phyloP scores from a whole-genome alignment of 92 coral and sea anemone genomes.

The Desmophyllum pertusum region DNA sequence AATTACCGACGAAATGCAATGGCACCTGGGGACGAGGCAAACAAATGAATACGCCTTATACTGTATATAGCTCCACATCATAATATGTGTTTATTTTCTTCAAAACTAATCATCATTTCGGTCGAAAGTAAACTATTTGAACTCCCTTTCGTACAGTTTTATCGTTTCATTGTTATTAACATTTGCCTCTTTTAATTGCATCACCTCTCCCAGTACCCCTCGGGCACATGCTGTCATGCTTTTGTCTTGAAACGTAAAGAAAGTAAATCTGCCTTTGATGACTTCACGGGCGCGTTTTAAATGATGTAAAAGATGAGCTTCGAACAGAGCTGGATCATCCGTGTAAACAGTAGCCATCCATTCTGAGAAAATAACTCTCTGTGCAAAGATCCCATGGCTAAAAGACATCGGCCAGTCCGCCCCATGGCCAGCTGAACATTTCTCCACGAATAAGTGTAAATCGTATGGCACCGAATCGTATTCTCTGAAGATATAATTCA shows the following conservation, averaged over 20 bases:
- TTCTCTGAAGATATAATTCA: not conserved
- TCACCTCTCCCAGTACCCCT: not conserved
- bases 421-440: not conserved
- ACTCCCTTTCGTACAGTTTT: too few species aligned
- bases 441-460: conserved; percentile 1
- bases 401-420: not conserved
- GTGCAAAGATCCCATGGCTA: not conserved
- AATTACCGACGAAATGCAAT: too few species aligned
- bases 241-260: not conserved
- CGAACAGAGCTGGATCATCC: not conserved
- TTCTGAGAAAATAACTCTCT: not conserved
- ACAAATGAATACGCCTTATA: too few species aligned
- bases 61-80: too few species aligned
- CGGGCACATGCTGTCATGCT: not conserved
- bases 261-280: not conserved
- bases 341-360: not conserved
- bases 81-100: too few species aligned
- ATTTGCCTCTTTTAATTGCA: not conserved
- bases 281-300: not conserved
- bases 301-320: too few species aligned
- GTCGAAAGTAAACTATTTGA: too few species aligned
- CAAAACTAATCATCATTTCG: too few species aligned
- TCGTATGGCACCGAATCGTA: too few species aligned
- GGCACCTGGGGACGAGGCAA: too few species aligned
- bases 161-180: not conserved